phyloP scores from a whole-genome alignment of 1,140 invertebrate genomes.

The Macrotrachela quadricornifera region DNA sequence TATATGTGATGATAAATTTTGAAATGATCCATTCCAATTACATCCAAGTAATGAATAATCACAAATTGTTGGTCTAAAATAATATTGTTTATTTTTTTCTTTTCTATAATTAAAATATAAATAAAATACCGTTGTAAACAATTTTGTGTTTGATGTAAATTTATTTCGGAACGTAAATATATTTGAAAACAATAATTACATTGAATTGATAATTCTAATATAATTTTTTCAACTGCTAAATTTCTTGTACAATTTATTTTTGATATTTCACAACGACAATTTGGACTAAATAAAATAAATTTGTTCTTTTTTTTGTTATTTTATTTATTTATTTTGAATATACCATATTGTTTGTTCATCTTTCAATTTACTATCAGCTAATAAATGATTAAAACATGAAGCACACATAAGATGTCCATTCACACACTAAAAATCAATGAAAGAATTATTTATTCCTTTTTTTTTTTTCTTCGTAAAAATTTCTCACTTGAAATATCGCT shows the following conservation, averaged over 20 bases:
- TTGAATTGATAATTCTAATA: conserved; percentile 67
- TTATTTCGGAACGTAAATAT: conserved; percentile 59
- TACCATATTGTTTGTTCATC: conserved; percentile 62
- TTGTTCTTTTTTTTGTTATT: no score
- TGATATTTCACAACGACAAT: conserved; percentile 73
- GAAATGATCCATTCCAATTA: conserved; percentile 61
- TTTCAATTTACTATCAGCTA: conserved; percentile 71
- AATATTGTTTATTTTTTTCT: no score
- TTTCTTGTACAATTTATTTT: conserved; percentile 44
- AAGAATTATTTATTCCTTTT: neutral
- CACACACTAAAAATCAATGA: conserved; percentile 53
- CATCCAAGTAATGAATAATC: conserved; percentile 68
- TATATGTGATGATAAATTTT: conserved; percentile 57
- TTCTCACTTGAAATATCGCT: conserved; percentile 68
- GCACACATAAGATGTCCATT: conserved; percentile 94
- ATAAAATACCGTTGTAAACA: conserved; percentile 56
- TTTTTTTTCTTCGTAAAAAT: neutral
- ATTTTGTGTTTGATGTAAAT: conserved; percentile 56
- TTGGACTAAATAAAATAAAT: conserved; percentile 48
- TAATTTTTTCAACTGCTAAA: conserved; percentile 79
- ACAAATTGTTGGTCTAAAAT: conserved; percentile 47
- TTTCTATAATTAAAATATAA: no score
- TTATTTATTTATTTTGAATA: no score
- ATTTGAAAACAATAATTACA: conserved; percentile 67
- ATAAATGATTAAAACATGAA: conserved; percentile 76